Conservation (phyloP, 1,140 invertebrate species). For the Batillaria attramentaria region DNA sequence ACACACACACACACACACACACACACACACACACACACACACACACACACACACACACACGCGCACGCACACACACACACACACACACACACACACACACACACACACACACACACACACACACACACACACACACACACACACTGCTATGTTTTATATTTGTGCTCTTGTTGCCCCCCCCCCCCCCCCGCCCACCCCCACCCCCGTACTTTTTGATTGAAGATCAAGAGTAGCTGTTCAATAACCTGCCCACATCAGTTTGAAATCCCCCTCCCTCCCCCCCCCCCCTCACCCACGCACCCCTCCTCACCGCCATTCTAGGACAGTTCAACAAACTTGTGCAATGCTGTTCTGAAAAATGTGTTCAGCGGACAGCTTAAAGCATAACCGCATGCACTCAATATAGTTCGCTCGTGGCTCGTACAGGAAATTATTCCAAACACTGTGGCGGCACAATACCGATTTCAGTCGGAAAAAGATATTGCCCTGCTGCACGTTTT, state of each 20-base stretch:
- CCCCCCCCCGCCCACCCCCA: background rate
- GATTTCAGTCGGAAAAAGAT: no score
- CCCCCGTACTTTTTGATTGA: background rate
- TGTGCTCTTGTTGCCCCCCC: background rate
- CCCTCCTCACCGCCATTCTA: background rate
- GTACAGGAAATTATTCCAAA: no score
- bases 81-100: slow-evolving; percentile 8
- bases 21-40: background rate
- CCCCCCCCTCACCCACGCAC: background rate
- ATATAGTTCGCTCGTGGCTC: no score
- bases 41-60: background rate
- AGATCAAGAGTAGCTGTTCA: background rate
- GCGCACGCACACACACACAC: slow-evolving; percentile 1
- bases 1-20: background rate
- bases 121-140: background rate
- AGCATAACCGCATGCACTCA: no score
- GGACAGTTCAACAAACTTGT: no score
- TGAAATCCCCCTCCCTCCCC: background rate
- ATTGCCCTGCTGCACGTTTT: no score
- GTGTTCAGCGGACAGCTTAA: no score
- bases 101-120: slow-evolving; percentile 13
- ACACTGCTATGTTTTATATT: background rate
- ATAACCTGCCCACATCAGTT: background rate
- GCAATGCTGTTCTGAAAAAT: no score
- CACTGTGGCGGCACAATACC: no score